phyloP scores from a whole-genome alignment of 2,113 vertebrate species.

The Lasiurus cinereus region DNA sequence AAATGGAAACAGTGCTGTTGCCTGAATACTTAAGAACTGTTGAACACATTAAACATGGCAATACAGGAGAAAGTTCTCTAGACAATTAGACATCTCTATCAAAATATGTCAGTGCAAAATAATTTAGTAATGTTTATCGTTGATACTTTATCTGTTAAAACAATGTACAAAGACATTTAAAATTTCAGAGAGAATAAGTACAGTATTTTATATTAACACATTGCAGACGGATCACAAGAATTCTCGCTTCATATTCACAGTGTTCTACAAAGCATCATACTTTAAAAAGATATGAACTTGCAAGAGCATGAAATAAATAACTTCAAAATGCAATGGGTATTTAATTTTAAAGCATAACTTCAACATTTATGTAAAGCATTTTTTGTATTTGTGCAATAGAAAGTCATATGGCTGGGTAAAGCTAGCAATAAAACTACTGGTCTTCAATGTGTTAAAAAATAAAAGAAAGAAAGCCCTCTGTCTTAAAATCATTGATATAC shows the following conservation, averaged over 20 bases:
- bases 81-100: slow-evolving; percentile 34
- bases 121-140: neutral
- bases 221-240: too few species aligned
- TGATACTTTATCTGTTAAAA: neutral
- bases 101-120: slow-evolving; percentile 39
- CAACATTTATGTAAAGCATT: too few species aligned
- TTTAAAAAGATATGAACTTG: too few species aligned
- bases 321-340: too few species aligned
- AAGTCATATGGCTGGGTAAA: too few species aligned
- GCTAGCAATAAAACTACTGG: too few species aligned
- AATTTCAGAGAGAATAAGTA: slow-evolving; percentile 9
- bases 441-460: neutral
- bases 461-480: neutral
- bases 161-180: neutral
- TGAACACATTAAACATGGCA: slow-evolving; percentile 5
- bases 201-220: neutral
- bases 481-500: neutral
- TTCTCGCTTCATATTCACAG: too few species aligned
- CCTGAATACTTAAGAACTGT: neutral
- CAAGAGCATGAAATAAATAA: too few species aligned
- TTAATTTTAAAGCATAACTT: too few species aligned
- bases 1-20: neutral
- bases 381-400: too few species aligned
- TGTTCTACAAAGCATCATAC: too few species aligned
- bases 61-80: slow-evolving; percentile 22